Evolutionary conservation across 1,140 invertebrate genomes (phyloP), one percentile per base, ranked within the genome.

Genomic region (Euglossa dilemma): DNA sequence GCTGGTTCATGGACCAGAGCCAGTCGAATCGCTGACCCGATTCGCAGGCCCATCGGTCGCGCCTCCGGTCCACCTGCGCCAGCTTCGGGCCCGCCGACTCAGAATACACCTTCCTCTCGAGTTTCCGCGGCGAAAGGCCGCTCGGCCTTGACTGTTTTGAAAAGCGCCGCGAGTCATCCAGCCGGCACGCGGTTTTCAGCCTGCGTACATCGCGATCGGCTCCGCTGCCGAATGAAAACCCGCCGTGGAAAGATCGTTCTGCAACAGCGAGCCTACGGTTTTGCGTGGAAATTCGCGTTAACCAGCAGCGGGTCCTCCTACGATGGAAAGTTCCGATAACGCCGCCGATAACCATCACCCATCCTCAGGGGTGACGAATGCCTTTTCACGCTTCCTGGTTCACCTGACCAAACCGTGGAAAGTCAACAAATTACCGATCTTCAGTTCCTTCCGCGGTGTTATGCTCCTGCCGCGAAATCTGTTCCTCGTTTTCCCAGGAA

Each of bases 61-160:
- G 75, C 57, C 72, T 61, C 47, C 56, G 82, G 72, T 76, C 70
- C 85, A 87, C 81, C 86, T 87, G 85, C 43, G 25, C 14, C 74
- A 84, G 64, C 25, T 83, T 79, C 75, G 70, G 75, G 71, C 83
- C 72, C 25, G n/a, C 25, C 36, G 54, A 50, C 25, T 54, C 47
- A 78, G 36, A 28, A 70, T 47, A 77, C 54, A 67, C 61, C 54
- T 77, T 85, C 52, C 59, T n/a, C n/a, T 83, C 85, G 14, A 50
- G 79, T 63, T 54, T 54, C 50, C 59, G 50, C 79, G 45, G 85
- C 85, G 85, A 87, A 87, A 87, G 85, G 85, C 83, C n/a, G 6
- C n/a, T n/a, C 69, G 80, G 52, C 80, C 82, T 87, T 78, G 80
- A 73, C 52, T 69, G 67, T 23, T 12, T 75, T 52, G 69, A 57